Evolutionary conservation across 1,140 invertebrate species (phyloP).

Genomic region (Cepaea nemoralis): DNA sequence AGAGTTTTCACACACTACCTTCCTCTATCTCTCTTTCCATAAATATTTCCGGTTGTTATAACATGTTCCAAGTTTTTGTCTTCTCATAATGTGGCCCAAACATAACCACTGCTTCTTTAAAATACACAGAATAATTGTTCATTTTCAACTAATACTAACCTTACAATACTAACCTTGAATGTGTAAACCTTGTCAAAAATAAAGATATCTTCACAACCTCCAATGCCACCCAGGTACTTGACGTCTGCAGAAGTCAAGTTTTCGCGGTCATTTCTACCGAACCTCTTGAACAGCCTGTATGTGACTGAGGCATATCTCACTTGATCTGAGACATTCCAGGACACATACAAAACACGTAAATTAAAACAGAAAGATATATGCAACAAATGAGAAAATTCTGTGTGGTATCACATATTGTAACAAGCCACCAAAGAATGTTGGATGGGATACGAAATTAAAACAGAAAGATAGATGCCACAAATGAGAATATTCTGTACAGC

Average conservation of each 20-base stretch:
- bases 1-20: too few relatives aligned
- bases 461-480: not conserved
- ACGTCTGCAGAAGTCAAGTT: not conserved
- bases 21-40: too few relatives aligned
- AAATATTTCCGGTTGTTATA: too few relatives aligned
- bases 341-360: not conserved
- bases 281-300: slow-evolving; percentile 7
- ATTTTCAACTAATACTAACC: too few relatives aligned
- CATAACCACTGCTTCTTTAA: too few relatives aligned
- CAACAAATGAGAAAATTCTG: not conserved
- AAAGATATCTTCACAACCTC: not conserved
- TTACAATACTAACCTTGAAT: not conserved
- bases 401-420: not conserved
- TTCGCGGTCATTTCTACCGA: not conserved
- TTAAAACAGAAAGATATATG: not conserved
- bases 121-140: too few relatives aligned
- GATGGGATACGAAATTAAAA: not conserved
- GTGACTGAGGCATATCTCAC: not conserved
- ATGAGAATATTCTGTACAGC: not conserved
- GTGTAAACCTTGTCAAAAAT: not conserved
- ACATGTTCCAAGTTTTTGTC: too few relatives aligned
- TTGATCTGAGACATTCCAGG: not conserved
- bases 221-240: not conserved
- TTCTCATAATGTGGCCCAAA: too few relatives aligned
- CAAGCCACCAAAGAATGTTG: not conserved